Conservation (phyloP, 2,113 vertebrate species). For the Rostratula benghalensis region DNA sequence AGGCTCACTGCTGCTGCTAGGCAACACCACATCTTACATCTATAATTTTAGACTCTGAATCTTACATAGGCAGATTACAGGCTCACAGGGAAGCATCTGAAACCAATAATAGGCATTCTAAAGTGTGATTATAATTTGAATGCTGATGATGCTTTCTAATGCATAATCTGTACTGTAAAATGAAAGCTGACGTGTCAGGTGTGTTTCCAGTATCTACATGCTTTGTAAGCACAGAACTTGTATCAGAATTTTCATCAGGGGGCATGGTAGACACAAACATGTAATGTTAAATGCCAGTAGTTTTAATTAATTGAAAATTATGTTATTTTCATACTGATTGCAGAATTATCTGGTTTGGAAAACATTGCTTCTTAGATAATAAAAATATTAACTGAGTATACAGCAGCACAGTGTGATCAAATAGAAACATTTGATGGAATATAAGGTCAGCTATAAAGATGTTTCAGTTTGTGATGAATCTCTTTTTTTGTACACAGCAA, state of each 20-base stretch:
- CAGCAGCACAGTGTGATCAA: neutral
- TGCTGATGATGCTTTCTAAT: neutral
- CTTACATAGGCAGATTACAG: neutral
- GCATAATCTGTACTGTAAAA: neutral
- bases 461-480: neutral
- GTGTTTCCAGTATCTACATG: neutral
- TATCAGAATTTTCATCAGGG: neutral
- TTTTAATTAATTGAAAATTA: neutral
- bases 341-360: neutral
- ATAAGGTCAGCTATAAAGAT: neutral
- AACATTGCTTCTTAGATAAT: neutral
- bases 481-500: neutral
- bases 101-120: neutral
- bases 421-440: neutral
- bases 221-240: neutral
- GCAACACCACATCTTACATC: constrained; percentile 5
- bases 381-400: neutral
- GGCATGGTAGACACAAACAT: neutral
- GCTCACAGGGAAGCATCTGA: neutral
- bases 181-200: neutral
- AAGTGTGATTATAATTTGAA: constrained; percentile 26
- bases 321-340: neutral
- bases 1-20: constrained; percentile 26
- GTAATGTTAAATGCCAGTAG: neutral
- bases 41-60: neutral